Conservation (phyloP, 2,113 vertebrate genomes). For the Catharus fuscescens region DNA sequence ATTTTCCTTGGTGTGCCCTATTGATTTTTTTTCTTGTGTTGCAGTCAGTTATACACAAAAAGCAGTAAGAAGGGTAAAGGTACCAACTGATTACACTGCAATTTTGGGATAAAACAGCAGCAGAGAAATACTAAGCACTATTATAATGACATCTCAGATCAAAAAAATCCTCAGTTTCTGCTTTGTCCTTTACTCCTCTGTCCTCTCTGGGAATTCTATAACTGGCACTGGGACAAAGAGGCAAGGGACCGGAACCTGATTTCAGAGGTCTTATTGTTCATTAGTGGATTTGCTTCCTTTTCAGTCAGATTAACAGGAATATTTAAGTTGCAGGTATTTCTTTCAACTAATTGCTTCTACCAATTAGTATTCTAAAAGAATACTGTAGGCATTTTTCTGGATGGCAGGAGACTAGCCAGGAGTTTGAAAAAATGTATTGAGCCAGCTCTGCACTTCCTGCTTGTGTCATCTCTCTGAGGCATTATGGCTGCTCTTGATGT, state of each 20-base stretch:
- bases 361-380: neutral
- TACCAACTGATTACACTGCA: neutral
- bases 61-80: neutral
- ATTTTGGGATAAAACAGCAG: neutral
- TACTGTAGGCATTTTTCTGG: neutral
- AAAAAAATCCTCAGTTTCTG: neutral
- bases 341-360: neutral
- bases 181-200: neutral
- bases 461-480: neutral
- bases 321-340: neutral
- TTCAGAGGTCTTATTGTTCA: conserved; percentile 80
- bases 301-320: conserved; percentile 70
- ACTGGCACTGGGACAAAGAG: neutral
- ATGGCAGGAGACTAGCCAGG: neutral
- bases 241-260: conserved; percentile 57
- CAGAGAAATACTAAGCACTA: neutral
- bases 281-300: conserved; percentile 81
- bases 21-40: conserved; percentile 85
- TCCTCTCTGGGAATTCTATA: neutral
- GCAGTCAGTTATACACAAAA: neutral
- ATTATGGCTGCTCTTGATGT: neutral
- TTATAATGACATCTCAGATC: neutral
- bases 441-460: neutral
- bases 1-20: conserved; percentile 82
- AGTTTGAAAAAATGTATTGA: neutral